Evolutionary conservation across 2,113 vertebrate species (phyloP).

Genomic region (Uropsilus gracilis): DNA sequence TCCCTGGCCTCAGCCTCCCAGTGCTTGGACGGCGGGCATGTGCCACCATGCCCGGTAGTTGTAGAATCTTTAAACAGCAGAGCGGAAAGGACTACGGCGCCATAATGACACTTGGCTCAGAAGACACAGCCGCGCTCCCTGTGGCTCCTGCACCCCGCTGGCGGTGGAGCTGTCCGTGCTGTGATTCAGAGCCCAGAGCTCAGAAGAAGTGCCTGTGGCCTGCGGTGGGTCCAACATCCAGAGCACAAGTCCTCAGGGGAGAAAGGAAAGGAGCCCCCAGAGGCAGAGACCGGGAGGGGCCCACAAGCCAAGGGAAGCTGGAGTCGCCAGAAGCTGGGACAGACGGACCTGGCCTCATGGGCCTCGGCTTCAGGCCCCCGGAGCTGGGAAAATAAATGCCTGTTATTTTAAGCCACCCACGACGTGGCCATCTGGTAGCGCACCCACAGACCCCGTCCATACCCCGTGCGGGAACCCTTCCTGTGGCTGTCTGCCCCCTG

Average conservation of each 20-base stretch:
- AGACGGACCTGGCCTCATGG: background rate
- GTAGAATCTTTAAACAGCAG: no score
- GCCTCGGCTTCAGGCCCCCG: background rate
- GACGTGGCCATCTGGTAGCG: background rate
- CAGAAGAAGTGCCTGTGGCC: background rate
- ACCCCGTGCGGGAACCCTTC: background rate
- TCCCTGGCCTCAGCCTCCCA: no score
- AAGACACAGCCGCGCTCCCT: background rate
- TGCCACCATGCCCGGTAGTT: no score
- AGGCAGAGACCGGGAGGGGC: fast-evolving
- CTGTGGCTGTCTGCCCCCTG: background rate
- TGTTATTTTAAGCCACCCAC: background rate
- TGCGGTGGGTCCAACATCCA: background rate
- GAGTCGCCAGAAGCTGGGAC: background rate
- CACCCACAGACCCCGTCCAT: background rate
- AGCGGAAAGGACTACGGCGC: no score
- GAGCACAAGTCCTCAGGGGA: background rate
- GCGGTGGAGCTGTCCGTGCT: background rate
- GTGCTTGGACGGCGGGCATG: no score
- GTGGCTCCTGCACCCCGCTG: background rate
- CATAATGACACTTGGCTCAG: no score
- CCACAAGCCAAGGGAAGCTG: fast-evolving
- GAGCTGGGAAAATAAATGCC: background rate
- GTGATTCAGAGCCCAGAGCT: background rate
- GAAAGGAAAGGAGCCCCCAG: background rate